Base-by-base conservation (phyloP, 2,113 vertebrate genomes). In the Tupaia chinensis region DNA sequence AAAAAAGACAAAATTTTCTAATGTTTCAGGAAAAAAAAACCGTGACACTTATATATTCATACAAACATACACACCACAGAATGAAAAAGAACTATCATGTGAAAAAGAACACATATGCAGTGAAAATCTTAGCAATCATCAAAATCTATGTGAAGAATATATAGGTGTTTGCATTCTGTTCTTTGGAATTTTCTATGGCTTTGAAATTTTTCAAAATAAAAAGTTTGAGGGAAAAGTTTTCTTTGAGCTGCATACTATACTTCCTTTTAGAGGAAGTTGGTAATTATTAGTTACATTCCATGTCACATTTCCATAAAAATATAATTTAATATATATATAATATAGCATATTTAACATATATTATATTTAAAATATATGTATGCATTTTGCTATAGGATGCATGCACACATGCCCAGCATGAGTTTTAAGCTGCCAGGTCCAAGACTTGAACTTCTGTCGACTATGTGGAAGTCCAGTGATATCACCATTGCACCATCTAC, bases 191-290 rank as follows among this genome's bases (percentile, higher is more conserved):
- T 93, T 93, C 60, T 70, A 1, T 89, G 19, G 27, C 11, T 77
- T 96, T 68, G 32, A 82, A 94, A 72, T 44, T 0, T 86, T 83
- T 83, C 27, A 32, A 72, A 89, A 68, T 79, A 34, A 85, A 95
- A 86, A 19, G 7, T 76, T 87, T 78, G 29, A 80, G 79, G 58
- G 68, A 80, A 89, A 95, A 65, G 34, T 56, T 78, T 74, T 92
- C 32, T 85, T 93, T 74, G 25, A 77, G 14, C 44, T 76, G 3
- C 17, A 10, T 20, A 60, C 9, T 84, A 1, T 61, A 25, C 15
- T 85, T 95, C 63, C 44, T 29, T 11, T 80, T 74, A 91, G 79
- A 81, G 19, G 17, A 90, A 13, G 22, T 94, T 96, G 23, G 60
- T 74, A 91, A 34, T 44, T 93, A 3, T 63, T 58, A 69, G 27